A percentile compares a stretch with the other conserved stretches of the same genome.
Conservation (phyloP, 2,113 vertebrate species). For the Callipepla squamata region DNA sequence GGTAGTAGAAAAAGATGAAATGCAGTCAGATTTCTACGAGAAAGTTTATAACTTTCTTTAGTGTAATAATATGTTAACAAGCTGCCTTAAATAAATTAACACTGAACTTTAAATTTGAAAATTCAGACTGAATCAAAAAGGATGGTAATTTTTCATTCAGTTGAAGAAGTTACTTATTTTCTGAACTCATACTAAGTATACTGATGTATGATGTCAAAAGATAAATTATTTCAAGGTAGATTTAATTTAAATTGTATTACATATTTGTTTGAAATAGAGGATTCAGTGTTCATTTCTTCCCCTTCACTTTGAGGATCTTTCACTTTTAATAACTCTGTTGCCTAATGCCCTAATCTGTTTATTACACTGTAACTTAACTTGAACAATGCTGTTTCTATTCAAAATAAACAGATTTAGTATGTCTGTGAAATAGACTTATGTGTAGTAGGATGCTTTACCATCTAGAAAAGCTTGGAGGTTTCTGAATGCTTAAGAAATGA, state of each 20-base stretch:
- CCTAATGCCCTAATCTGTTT: constrained; percentile 72
- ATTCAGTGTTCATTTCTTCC: constrained; percentile 45
- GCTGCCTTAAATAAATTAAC: constrained; percentile 70
- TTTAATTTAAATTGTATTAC: constrained; percentile 86
- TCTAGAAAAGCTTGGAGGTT: constrained; percentile 57
- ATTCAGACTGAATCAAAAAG: constrained; percentile 86
- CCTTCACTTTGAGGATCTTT: constrained; percentile 63
- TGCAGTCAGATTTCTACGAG: background rate
- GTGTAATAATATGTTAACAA: constrained; percentile 63
- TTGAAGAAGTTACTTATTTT: constrained; percentile 83
- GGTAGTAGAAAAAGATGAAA: background rate
- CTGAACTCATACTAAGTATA: constrained; percentile 65
- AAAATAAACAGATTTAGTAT: constrained; percentile 49
- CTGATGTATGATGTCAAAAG: constrained; percentile 78
- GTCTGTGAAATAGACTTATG: constrained; percentile 51
- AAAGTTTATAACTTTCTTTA: background rate
- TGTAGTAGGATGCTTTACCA: constrained; percentile 53
- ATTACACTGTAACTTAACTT: constrained; percentile 38
- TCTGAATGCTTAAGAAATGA: constrained; percentile 73
- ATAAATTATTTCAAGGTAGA: constrained; percentile 87
- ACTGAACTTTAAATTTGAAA: constrained; percentile 82
- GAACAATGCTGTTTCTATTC: constrained; percentile 46
- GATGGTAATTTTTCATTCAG: constrained; percentile 87
- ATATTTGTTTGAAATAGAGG: constrained; percentile 68
- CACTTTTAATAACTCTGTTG: constrained; percentile 74